A percentile compares a stretch with the other conserved stretches of the same genome.
Evolutionary conservation across 2,888 invertebrate genomes (phyloP).

Genomic region (Gortyna flavago): DNA sequence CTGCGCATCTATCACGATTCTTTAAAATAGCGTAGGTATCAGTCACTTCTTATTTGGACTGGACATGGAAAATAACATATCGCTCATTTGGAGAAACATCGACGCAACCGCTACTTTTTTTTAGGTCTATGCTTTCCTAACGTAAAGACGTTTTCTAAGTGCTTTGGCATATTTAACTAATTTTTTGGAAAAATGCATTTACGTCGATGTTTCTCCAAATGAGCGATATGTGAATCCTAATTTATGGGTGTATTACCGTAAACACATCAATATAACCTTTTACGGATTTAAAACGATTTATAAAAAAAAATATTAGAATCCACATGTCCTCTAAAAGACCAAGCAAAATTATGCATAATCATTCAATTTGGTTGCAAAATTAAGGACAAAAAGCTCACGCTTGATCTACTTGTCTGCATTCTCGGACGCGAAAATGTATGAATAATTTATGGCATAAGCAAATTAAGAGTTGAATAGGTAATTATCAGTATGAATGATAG

Average conservation of each 20-base stretch:
- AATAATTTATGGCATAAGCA: slow-evolving; percentile 46
- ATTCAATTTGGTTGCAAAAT: slow-evolving; percentile 42
- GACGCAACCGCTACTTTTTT: no score
- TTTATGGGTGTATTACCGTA: slow-evolving; percentile 2
- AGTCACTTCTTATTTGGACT: slow-evolving; percentile 13
- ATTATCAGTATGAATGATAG: slow-evolving; percentile 43
- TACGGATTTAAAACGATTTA: slow-evolving; percentile 12
- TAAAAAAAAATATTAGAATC: background rate
- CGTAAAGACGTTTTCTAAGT: no score
- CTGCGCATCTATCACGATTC: slow-evolving; percentile 22
- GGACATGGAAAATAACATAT: slow-evolving; percentile 8
- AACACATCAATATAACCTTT: slow-evolving; percentile 16
- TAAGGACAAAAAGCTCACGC: slow-evolving; percentile 31
- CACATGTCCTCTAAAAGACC: slow-evolving; percentile 3
- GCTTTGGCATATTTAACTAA: no score
- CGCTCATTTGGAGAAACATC: no score
- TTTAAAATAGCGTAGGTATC: slow-evolving; percentile 36
- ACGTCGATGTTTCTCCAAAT: no score
- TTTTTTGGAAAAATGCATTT: no score
- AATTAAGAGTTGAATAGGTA: slow-evolving; percentile 55
- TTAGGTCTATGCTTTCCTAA: no score
- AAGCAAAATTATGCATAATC: background rate
- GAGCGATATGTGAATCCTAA: slow-evolving; percentile 22
- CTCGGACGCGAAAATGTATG: slow-evolving; percentile 19
- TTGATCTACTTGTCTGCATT: slow-evolving; percentile 23